phyloP scores from a whole-genome alignment of 2,113 vertebrate genomes.

The Chaenogobius annularis region DNA sequence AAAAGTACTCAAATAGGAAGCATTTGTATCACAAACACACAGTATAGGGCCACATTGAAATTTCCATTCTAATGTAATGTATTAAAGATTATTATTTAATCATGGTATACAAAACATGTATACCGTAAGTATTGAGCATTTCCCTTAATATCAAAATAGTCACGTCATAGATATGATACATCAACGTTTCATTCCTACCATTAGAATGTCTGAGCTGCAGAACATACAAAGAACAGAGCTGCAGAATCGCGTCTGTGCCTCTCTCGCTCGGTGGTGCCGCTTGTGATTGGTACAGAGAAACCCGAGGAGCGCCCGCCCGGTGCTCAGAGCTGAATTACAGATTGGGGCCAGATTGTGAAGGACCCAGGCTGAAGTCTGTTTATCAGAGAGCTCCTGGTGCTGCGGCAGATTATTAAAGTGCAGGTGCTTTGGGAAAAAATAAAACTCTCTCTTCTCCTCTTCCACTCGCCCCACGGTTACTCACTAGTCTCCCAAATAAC shows the following conservation, averaged over 20 bases:
- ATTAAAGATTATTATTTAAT: too few species aligned
- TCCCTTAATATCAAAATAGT: too few species aligned
- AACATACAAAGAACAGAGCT: not conserved
- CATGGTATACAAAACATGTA: too few species aligned
- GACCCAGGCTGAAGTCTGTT: slow-evolving; percentile 58
- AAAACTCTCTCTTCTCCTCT: slow-evolving; percentile 30
- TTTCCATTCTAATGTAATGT: too few species aligned
- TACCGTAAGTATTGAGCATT: too few species aligned
- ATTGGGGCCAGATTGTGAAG: slow-evolving; percentile 39
- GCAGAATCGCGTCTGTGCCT: slow-evolving; percentile 33
- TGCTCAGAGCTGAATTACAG: slow-evolving; percentile 42
- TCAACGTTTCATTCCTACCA: not conserved
- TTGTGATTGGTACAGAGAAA: slow-evolving; percentile 50
- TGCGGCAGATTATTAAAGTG: slow-evolving; percentile 67
- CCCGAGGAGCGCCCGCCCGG: slow-evolving; percentile 13
- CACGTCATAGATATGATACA: not conserved
- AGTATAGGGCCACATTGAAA: too few species aligned
- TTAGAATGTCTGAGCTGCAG: not conserved
- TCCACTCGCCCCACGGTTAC: slow-evolving; percentile 22
- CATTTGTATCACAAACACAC: too few species aligned
- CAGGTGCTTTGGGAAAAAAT: slow-evolving; percentile 64
- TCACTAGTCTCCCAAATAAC: slow-evolving; percentile 7
- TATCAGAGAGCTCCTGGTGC: slow-evolving; percentile 67
- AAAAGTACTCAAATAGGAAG: too few species aligned
- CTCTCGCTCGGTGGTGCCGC: slow-evolving; percentile 39